Conservation (phyloP, 2,113 vertebrate species). For the Seriola rivoliana region DNA sequence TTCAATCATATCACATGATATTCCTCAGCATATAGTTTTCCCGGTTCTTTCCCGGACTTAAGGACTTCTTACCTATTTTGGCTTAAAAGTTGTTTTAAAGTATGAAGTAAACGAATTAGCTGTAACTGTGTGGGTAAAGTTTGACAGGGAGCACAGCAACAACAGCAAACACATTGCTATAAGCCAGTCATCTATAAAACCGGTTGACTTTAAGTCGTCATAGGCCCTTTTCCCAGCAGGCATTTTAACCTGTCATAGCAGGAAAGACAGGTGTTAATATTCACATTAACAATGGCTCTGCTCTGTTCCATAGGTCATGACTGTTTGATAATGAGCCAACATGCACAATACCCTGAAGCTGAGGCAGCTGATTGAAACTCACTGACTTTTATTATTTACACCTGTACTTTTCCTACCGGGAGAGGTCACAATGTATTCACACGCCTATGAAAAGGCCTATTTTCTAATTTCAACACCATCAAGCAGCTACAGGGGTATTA, state of each 20-base stretch:
- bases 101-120: not conserved
- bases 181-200: no score
- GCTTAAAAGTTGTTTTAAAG: not conserved
- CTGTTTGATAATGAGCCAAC: not conserved
- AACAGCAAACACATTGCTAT: not conserved
- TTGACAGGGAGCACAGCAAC: not conserved
- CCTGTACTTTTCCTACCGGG: not conserved
- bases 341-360: not conserved
- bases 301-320: no score
- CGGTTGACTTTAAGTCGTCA: no score
- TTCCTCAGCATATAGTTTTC: no score
- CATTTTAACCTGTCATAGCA: not conserved
- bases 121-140: not conserved
- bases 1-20: no score
- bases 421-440: not conserved
- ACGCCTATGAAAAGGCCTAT: not conserved
- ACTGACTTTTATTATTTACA: not conserved
- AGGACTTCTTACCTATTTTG: not conserved
- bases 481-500: not conserved
- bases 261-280: no score
- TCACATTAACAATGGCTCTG: no score
- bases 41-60: not conserved
- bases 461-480: not conserved
- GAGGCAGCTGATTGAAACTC: not conserved
- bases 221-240: no score